Base-by-base conservation (phyloP, 1,140 invertebrate species). In the Drosophila virilis region DNA sequence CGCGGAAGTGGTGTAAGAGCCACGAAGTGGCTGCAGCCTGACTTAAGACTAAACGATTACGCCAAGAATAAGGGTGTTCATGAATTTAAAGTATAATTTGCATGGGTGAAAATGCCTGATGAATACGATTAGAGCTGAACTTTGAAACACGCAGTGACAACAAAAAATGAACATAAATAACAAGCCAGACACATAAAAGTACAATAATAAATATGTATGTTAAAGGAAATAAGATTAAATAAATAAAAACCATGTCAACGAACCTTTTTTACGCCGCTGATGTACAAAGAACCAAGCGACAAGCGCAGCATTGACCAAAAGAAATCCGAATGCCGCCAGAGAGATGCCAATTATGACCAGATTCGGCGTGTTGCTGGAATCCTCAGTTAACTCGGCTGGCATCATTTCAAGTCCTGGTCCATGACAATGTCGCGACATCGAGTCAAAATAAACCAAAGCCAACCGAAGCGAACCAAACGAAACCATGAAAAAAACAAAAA, bases 251-350 rank as follows among this genome's bases (percentile, higher is more conserved):
- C 40, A 51, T 67, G 50, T 59, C 74, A 92, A 91, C 92, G 92
- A 85, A 95, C 95, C 95, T 95, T 95, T 94, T 94, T 94, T 94
- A 77, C 90, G 86, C 83, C 95, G 94, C 92, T 96, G 94, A 92
- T 96, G 95, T 57, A 96, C 95, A 80, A 97, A 94, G 93, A 97
- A 97, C 93, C 96, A 97, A 66, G 96, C 95, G 73, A 98, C 96
- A 69, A 98, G 94, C 65, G 95, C 95, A 70, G 97, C 95, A 93
- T 98, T 98, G 77, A 97, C 94, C 62, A 97, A 92, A 46, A 98
- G 94, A 50, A 98, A 94, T 74, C 96, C 94, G 62, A 96, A 95
- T 35, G 96, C 96, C 55, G 97, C 95, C 61, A 97, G 94, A 35
- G 96, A 96, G 9, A 97, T 96, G 79, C 95, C 95, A 73, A 98